These are phyloP conservation scores for Labeo catla DNA, from an alignment of 2,113 vertebrate species.

Conservation along the genomic window DNA sequence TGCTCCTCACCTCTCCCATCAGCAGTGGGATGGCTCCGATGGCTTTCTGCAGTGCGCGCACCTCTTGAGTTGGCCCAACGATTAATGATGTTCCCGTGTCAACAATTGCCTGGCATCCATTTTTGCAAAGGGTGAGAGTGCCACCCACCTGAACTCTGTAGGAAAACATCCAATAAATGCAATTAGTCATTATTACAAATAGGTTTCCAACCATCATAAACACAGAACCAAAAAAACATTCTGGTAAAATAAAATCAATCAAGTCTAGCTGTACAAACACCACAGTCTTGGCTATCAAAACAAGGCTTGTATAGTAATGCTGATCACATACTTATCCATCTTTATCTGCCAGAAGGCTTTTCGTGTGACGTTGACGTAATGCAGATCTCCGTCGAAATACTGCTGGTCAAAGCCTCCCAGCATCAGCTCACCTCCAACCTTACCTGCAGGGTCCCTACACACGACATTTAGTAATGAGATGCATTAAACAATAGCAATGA, in stretches of 20 bases:
- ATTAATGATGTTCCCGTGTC: constrained; percentile 87
- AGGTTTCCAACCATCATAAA: not conserved
- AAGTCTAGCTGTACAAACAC: not conserved
- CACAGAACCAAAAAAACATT: not conserved
- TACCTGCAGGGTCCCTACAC: constrained; percentile 68
- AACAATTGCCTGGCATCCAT: constrained; percentile 83
- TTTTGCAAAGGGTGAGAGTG: constrained; percentile 80
- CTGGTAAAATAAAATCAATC: not conserved
- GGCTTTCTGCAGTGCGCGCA: constrained; percentile 77
- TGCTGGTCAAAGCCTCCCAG: constrained; percentile 82
- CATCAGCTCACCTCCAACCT: constrained; percentile 81
- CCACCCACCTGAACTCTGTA: constrained; percentile 76
- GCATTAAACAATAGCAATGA: not conserved
- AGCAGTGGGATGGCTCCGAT: constrained; percentile 79
- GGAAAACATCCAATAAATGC: not conserved
- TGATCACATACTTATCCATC: constrained; percentile 75
- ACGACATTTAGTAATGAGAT: not conserved
- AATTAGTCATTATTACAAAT: not conserved
- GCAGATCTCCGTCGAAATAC: constrained; percentile 82
- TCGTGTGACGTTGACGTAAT: constrained; percentile 82
- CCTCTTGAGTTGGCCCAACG: constrained; percentile 76
- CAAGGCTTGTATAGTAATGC: not conserved
- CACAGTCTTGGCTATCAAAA: not conserved
- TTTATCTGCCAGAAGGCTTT: constrained; percentile 89
- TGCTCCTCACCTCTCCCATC: constrained; percentile 77